Evolutionary conservation across 2,888 invertebrate species (phyloP), one percentile per base, ranked within the genome.

Genomic region (Unio delphinus): DNA sequence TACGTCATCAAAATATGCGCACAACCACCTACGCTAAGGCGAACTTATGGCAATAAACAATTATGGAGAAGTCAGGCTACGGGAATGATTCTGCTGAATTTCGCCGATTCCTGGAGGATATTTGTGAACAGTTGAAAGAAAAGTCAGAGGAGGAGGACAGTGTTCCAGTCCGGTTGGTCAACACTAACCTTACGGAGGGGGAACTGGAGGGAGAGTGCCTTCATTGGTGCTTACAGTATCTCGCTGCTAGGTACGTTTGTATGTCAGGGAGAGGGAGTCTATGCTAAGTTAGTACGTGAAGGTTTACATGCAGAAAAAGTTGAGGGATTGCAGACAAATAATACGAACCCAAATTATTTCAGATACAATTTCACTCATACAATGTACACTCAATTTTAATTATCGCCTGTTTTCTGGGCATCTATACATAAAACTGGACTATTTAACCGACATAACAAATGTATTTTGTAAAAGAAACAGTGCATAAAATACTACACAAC

Each of bases 201-300:
- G 88, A 88, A 78, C 67, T 87, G 30, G 86, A 87, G 72, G 87
- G 83, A 64, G 86, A 88, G 76, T 85, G 85, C 74, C 71, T 87
- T 55, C 86, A 86, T 55, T 87, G 86, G 86, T 78, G 76, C n/a
- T 77, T 81, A 61, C 84, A 87, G 65, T 88, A 84, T 76, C 83
- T 88, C 60, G 70, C 78, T 65, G 69, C 79, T 61, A 79, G 81
- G 86, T 87, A 80, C 79, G 45, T 45, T 45, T 45, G 15, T 15
- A 45, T 45, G 15, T 45, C 45, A 15, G 15, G 45, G 45, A 45
- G 45, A 45, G 15, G 45, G 45, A 15, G 45, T 3, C 45, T 45
- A 45, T 11, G 4, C 45, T 15, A 11, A 15, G 11, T 15, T 45
- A 45, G 45, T 45, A 45, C 45, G 45, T 45, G 45, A 45, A 45